A percentile compares a stretch with the other conserved stretches of the same genome.
Evolutionary conservation across 2,888 invertebrate genomes (phyloP).

Genomic region (Tineola bisselliella): DNA sequence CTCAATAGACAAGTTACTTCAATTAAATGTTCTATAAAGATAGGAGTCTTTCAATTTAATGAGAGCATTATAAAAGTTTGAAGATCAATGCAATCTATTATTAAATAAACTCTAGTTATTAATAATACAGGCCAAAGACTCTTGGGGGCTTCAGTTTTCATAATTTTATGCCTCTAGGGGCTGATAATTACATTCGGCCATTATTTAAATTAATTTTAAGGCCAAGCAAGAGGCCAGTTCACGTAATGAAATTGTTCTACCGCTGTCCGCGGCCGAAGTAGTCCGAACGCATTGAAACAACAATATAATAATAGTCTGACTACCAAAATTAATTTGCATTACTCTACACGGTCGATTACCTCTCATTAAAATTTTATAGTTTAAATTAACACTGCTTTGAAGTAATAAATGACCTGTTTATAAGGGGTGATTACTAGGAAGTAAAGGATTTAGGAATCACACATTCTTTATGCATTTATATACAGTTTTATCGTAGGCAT

Average conservation of each 20-base stretch:
- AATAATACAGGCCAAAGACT: not conserved
- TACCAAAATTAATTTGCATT: too few relatives aligned
- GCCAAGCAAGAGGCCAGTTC: slow-evolving; percentile 14
- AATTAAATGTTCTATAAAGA: slow-evolving; percentile 15
- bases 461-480: too few relatives aligned
- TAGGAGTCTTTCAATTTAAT: too few relatives aligned
- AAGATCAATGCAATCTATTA: not conserved
- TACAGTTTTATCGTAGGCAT: too few relatives aligned
- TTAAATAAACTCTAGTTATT: not conserved
- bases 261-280: not conserved
- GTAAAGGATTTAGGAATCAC: too few relatives aligned
- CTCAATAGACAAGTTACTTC: slow-evolving; percentile 24
- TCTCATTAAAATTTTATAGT: too few relatives aligned
- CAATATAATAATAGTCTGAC: too few relatives aligned
- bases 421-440: too few relatives aligned
- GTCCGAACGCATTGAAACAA: too few relatives aligned
- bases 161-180: slow-evolving; percentile 18
- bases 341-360: too few relatives aligned
- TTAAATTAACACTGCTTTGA: too few relatives aligned
- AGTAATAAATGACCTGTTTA: too few relatives aligned
- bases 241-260: slow-evolving; percentile 21
- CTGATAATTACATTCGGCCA: slow-evolving; percentile 22
- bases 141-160: slow-evolving; percentile 15
- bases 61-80: not conserved
- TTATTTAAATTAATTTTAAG: slow-evolving; percentile 24